Base-by-base conservation (phyloP, 23 tunicate species). In the Oikopleura dioica region DNA sequence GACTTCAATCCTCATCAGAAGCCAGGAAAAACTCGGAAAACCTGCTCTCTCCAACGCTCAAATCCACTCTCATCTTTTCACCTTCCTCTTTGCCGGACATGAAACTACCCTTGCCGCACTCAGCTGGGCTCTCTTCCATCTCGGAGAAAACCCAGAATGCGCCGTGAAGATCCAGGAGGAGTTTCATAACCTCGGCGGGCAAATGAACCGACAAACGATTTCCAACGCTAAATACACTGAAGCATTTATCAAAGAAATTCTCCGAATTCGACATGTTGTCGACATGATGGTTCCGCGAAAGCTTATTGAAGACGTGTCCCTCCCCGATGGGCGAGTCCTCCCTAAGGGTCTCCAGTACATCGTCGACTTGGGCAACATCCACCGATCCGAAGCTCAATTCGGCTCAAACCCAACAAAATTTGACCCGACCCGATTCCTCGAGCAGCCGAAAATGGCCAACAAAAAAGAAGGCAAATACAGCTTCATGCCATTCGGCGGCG, bases 1-100 rank as follows among this genome's bases (percentile, higher is more conserved):
- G 9, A 16, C 55, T 9, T 9, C 55, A 44, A 16, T 44, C 16
- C 16, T 44, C 16, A 16, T 44, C 55, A 44, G 16, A 44, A 16
- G 16, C 9, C 55, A 44, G 33, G 32, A 63, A 21, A 28, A 28
- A 16, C 30, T 2, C 5, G 32, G 33, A 63, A 28, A 2, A 4
- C 29, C 29, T 16, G 4, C 33, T 2, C 2, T 63, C 33, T 12
- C 29, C 29, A 31, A 63, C 2, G 72, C 33, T 63, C 4, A 63
- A 2, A 63, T 63, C 2, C 72, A 28, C 16, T 23, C 33, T 28
- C 72, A 63, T 21, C 2, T 28, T 23, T 63, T 21, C 26, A 63
- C 72, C 16, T 63, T 63, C 33, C 33, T 63, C 2, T 63, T 63
- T 28, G 72, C 72, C 33, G 72, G 72, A 28, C 72, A 63, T 63